Base-by-base conservation (phyloP, 2,113 vertebrate species). In the Eulemur rufifrons region DNA sequence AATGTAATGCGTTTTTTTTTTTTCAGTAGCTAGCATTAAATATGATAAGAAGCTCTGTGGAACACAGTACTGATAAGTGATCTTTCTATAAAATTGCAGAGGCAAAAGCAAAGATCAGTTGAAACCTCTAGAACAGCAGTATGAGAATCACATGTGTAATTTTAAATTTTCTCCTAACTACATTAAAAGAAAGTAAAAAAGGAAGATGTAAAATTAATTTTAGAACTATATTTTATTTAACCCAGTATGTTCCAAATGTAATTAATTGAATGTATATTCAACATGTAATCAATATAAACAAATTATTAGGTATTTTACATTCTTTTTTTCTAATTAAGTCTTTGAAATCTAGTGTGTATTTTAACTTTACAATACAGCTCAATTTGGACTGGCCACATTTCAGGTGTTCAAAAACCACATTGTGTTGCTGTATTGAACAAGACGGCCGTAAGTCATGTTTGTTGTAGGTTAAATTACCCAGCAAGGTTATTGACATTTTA, bases 91-190 rank as follows among this genome's bases (percentile, higher is more conserved):
- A 89, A 61, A 92, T 54, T 78, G 34, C 17, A 50, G 68, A 42
- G 54, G 25, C 39, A 39, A 37, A 77, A 93, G 61, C 89, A 89
- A 89, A 88, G 45, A 83, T 78, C 9, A 88, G 3, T 81, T 80
- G 94, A 85, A 91, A 95, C 88, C 45, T 74, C 32, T 78, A 90
- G 63, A 91, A 71, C 12, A 88, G 68, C 97, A 74, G 59, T 76
- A 37, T 27, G 64, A 78, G 54, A 91, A 32, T 9, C 42, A 89
- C 25, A 42, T 68, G 11, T n/a, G 5, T 91, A 39, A 86, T 68
- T 93, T 69, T 6, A 93, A 66, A 61, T 78, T 59, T 78, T 87
- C 32, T 39, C 59, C 0, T 21, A 71, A 56, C 6, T 2, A 27
- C 37, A 45, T 89, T 68, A 59, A 47, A 85, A 47, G 47, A 50